phyloP scores from a whole-genome alignment of 2,113 vertebrate genomes.

The Chunga burmeisteri region DNA sequence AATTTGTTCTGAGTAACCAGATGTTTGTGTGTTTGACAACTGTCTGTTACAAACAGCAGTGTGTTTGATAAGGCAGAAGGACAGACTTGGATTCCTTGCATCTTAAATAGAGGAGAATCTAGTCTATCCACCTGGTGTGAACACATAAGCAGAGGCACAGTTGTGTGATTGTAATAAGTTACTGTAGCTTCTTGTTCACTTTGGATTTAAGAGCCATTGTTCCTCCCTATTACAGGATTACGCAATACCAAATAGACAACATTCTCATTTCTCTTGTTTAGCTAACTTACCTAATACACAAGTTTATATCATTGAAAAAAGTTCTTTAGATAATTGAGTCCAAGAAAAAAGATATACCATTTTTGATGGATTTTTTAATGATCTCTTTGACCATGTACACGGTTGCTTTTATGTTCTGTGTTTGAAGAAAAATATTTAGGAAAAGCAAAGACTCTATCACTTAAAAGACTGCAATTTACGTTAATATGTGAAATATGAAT shows the following conservation, averaged over 20 bases:
- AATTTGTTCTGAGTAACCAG: not conserved
- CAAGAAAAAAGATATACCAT: not conserved
- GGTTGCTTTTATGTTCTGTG: not conserved
- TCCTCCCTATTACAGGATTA: not conserved
- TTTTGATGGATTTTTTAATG: not conserved
- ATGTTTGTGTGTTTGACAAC: not conserved
- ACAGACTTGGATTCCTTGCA: not conserved
- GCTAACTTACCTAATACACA: not conserved
- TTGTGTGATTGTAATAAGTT: not conserved
- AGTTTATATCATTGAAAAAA: not conserved
- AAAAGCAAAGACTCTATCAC: not conserved
- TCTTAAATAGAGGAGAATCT: not conserved
- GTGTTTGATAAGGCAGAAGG: not conserved
- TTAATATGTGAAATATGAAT: not conserved
- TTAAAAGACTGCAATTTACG: not conserved
- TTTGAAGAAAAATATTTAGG: not conserved
- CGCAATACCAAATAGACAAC: not conserved
- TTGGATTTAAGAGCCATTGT: not conserved
- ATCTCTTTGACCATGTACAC: not conserved
- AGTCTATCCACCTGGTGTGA: not conserved
- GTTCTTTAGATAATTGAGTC: not conserved
- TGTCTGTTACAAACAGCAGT: not conserved
- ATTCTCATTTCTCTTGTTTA: not conserved
- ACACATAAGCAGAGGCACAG: not conserved
- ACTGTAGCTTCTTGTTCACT: not conserved